Percentiles rank a stretch among this genome's conserved stretches.
These are phyloP conservation scores for Luidia sarsii DNA, from an alignment of 53 echinoderm and acorn worm species.

Conservation along the genomic window DNA sequence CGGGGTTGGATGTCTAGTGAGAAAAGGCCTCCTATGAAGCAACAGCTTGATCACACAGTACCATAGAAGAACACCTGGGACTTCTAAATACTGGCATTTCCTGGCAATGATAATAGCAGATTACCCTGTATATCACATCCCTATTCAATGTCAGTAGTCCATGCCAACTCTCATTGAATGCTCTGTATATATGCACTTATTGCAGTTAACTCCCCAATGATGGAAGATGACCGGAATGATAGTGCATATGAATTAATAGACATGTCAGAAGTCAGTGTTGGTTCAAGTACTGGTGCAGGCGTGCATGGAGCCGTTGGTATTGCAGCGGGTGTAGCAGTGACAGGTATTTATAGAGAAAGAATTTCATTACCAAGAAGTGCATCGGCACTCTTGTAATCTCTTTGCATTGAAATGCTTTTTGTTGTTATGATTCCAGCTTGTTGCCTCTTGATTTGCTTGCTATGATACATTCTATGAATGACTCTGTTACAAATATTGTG, in stretches of 20 bases:
- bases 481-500: background rate
- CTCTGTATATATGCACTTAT: too few species aligned
- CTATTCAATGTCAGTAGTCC: too few species aligned
- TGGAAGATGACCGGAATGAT: slow-evolving; percentile 85
- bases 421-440: too few species aligned
- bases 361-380: background rate
- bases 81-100: too few species aligned
- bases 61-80: too few species aligned
- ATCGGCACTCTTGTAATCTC: background rate
- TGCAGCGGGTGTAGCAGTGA: slow-evolving; percentile 88
- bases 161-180: too few species aligned
- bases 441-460: too few species aligned
- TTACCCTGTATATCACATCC: too few species aligned
- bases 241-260: slow-evolving; percentile 96
- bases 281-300: slow-evolving; percentile 83
- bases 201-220: slow-evolving; percentile 66
- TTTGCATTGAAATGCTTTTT: background rate
- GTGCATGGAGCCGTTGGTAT: slow-evolving; percentile 95
- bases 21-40: too few species aligned
- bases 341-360: slow-evolving; percentile 61
- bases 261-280: slow-evolving; percentile 83
- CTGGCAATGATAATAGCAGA: too few species aligned
- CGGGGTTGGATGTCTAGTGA: too few species aligned
- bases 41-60: too few species aligned
- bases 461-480: background rate